phyloP scores from a whole-genome alignment of 1,140 invertebrate genomes.

The Eurosta solidaginis region DNA sequence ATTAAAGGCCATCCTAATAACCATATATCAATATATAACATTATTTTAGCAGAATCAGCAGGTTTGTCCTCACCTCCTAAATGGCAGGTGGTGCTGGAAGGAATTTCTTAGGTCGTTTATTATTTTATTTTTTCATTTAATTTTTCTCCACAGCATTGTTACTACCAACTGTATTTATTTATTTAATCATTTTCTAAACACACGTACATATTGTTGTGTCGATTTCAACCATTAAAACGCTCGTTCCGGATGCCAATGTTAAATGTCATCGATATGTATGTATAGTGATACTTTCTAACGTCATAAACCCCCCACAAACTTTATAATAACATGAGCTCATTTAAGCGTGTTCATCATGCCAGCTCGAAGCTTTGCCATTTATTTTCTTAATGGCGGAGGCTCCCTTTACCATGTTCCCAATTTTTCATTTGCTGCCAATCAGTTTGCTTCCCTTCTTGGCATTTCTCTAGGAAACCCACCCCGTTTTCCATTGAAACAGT shows the following conservation, averaged over 20 bases:
- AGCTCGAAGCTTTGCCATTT: slow-evolving; percentile 16
- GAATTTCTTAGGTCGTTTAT: background rate
- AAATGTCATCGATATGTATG: background rate
- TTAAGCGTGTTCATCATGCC: background rate
- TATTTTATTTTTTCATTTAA: background rate
- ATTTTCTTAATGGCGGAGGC: slow-evolving; percentile 19
- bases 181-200: background rate
- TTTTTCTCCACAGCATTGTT: background rate
- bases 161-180: background rate
- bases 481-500: slow-evolving; percentile 54
- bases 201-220: background rate
- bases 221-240: background rate
- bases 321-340: background rate
- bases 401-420: slow-evolving; percentile 1
- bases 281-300: background rate
- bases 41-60: too few species aligned
- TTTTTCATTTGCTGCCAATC: background rate
- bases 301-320: background rate
- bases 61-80: too few species aligned
- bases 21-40: too few species aligned
- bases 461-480: background rate
- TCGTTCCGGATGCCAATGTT: background rate
- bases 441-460: background rate
- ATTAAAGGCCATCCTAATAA: too few species aligned
- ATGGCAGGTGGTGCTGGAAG: background rate